phyloP scores from a whole-genome alignment of 2,113 vertebrate genomes.

The Vulpes lagopus region DNA sequence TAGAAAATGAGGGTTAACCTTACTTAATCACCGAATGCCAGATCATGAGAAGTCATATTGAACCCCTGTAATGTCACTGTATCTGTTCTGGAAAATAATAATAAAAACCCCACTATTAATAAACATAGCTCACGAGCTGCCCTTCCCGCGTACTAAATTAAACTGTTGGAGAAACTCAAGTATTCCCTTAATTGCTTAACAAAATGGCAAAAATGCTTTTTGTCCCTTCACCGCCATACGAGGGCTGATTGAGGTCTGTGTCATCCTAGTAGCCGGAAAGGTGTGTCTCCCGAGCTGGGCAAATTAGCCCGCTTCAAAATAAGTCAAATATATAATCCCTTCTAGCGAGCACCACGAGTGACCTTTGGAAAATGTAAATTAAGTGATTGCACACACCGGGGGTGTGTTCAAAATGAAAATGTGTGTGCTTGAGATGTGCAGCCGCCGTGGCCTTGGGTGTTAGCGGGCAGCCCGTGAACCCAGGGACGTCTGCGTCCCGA shows the following conservation, averaged over 20 bases:
- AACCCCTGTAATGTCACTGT: constrained; percentile 84
- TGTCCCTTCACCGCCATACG: background rate
- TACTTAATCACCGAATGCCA: constrained; percentile 89
- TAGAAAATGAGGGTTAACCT: constrained; percentile 90
- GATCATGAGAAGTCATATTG: constrained; percentile 88
- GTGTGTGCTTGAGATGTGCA: constrained; percentile 8
- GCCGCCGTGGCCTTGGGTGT: constrained; percentile 27
- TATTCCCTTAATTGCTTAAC: constrained; percentile 51
- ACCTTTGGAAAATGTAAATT: constrained; percentile 81
- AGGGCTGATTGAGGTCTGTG: constrained; percentile 17
- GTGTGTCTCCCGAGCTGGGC: background rate
- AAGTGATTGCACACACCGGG: constrained; percentile 53
- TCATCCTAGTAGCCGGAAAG: constrained; percentile 9
- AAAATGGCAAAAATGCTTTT: constrained; percentile 59
- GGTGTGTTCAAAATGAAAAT: constrained; percentile 60
- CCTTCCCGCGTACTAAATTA: constrained; percentile 78
- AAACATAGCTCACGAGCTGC: constrained; percentile 82
- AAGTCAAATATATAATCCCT: constrained; percentile 64
- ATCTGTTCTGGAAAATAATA: constrained; percentile 76
- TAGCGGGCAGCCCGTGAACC: background rate
- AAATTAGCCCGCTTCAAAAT: constrained; percentile 52
- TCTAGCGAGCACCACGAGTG: constrained; percentile 47
- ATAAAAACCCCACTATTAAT: constrained; percentile 82
- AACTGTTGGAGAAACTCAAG: constrained; percentile 72
- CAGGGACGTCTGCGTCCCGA: background rate